Base-by-base conservation (phyloP, 2,888 invertebrate species). In the Andricus quercusramuli region DNA sequence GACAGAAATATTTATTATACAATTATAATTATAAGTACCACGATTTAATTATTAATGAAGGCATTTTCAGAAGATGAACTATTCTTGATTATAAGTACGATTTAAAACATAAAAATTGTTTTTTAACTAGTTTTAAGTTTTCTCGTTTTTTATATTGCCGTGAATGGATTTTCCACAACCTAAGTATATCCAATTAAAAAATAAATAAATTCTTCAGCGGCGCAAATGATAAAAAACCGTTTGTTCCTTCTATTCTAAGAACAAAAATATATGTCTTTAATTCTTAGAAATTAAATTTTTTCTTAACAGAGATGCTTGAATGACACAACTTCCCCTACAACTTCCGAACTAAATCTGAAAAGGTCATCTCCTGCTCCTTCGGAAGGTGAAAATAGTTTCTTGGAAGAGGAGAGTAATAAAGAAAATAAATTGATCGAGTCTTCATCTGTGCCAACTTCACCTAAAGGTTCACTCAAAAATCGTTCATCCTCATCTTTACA, bases 241-340 rank as follows among this genome's bases (percentile, higher is more conserved):
- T 25, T 25, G 25, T 25, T 25, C 25, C 25, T 25, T 25, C 25
- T 25, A 1, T 25, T 25, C 25, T 25, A 25, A 25, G 1, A 1
- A 1, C 1, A 25, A 25, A 25, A 25, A 25, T 25, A 25, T 25
- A 25, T 25, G 25, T 25, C 25, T 25, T 25, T 25, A 25, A 51
- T 51, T 51, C 6, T 51, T 20, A 51, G 17, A 6, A 51, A 8
- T 2, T 0, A 8, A 2, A 8, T n/a, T 56, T 44, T 37, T 44
- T 41, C 9, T 25, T 5, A 41, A 74, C 65, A 62, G 44, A 41
- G 44, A 44, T 47, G 41, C 29, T 77, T 74, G 13, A 47, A 51
- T 17, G 78, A 81, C 59, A 68, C 74, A 20, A 56, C 77, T 29
- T 77, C 81, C 6, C 77, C 66, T 15, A 59, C 79, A 65, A 64